Evolutionary conservation across 1,140 invertebrate genomes (phyloP).

Genomic region (Eueides isabella): DNA sequence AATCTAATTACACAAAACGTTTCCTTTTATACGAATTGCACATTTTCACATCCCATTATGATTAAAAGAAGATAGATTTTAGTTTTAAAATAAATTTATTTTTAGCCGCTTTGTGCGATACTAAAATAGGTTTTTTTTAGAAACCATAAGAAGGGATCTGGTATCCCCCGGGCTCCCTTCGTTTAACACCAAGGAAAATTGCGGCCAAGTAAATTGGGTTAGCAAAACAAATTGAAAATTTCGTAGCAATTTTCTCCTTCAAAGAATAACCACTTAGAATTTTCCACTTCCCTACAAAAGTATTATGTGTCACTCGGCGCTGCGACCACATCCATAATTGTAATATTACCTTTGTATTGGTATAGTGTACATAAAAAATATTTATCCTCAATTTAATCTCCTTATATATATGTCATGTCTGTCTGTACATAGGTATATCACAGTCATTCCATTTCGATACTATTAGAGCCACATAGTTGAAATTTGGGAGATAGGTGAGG

Average conservation of each 20-base stretch:
- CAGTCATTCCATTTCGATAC: too few species aligned
- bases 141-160: conserved; percentile 47
- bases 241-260: conserved; percentile 70
- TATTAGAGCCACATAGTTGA: too few species aligned
- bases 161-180: conserved; percentile 49
- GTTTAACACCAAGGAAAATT: conserved; percentile 63
- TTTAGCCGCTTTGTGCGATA: conserved; percentile 33
- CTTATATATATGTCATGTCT: too few species aligned
- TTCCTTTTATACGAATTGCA: too few species aligned
- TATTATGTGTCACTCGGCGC: conserved; percentile 20
- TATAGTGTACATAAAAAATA: neutral
- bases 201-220: conserved; percentile 67
- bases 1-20: too few species aligned
- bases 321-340: neutral
- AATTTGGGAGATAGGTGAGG: too few species aligned
- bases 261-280: conserved; percentile 58
- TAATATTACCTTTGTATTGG: neutral
- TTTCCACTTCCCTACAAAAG: conserved; percentile 40
- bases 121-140: conserved; percentile 39
- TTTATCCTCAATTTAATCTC: neutral
- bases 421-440: too few species aligned
- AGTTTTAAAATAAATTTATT: too few species aligned
- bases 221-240: conserved; percentile 75
- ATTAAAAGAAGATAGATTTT: too few species aligned
- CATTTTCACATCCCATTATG: too few species aligned